Conservation (phyloP, 2,888 invertebrate species). For the Andrena chrysosceles region DNA sequence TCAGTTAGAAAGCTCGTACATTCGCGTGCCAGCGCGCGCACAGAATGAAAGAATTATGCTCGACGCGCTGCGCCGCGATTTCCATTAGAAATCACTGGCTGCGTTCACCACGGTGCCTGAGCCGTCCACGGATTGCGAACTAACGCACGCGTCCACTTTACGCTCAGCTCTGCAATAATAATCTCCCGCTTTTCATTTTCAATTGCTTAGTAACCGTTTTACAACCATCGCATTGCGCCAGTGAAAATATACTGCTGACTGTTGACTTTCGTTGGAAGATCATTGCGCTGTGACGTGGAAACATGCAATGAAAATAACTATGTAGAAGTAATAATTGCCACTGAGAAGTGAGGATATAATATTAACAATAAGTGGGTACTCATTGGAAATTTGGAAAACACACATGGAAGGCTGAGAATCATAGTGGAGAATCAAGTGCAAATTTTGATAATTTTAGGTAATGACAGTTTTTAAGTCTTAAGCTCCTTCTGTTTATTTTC, state of each 20-base stretch:
- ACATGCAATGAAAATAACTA: too few relatives aligned
- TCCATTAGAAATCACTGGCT: conserved; percentile 78
- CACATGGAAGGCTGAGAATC: too few relatives aligned
- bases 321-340: too few relatives aligned
- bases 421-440: too few relatives aligned
- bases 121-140: conserved; percentile 20
- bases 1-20: conserved; percentile 74
- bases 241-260: background rate
- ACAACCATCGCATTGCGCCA: background rate
- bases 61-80: conserved; percentile 72
- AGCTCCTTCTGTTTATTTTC: too few relatives aligned
- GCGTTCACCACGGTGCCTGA: background rate
- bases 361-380: too few relatives aligned
- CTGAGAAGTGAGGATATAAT: too few relatives aligned
- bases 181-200: background rate
- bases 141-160: conserved; percentile 4
- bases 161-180: conserved; percentile 4
- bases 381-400: too few relatives aligned
- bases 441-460: too few relatives aligned
- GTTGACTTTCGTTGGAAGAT: conserved; percentile 6
- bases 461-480: too few relatives aligned
- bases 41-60: conserved; percentile 57
- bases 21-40: conserved; percentile 64
- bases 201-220: conserved; percentile 2
- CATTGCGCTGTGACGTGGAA: background rate